Evolutionary conservation across 2,113 vertebrate genomes (phyloP).

Genomic region (Neopipo cinnamomea): DNA sequence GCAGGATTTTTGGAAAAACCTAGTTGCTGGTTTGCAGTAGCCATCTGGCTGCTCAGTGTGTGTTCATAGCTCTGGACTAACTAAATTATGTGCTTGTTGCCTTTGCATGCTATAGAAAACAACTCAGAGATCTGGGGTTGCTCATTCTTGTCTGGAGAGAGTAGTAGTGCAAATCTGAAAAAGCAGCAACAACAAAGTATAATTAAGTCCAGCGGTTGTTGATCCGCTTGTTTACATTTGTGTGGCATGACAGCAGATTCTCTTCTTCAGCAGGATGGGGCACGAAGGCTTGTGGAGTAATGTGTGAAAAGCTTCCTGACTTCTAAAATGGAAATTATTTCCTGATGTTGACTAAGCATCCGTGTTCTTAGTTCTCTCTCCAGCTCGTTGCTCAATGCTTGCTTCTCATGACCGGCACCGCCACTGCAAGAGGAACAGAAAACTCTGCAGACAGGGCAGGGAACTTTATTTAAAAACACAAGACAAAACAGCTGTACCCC

Average conservation of each 20-base stretch:
- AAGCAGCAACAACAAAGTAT: not conserved
- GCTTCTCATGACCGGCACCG: not conserved
- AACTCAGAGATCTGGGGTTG: not conserved
- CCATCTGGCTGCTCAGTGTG: not conserved
- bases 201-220: not conserved
- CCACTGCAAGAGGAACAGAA: not conserved
- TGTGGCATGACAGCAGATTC: not conserved
- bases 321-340: conserved; percentile 20
- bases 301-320: not conserved
- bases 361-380: not conserved
- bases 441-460: not conserved
- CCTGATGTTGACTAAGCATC: not conserved
- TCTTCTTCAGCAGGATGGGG: not conserved
- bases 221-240: not conserved
- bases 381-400: not conserved
- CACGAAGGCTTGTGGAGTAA: not conserved
- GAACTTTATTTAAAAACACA: not conserved
- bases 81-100: not conserved
- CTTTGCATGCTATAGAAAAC: not conserved
- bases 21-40: not conserved
- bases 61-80: not conserved
- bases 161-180: not conserved
- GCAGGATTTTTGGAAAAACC: not conserved
- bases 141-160: not conserved
- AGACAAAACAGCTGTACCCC: not conserved